Percentiles rank a stretch among this genome's conserved stretches.
Evolutionary conservation across 2,797 vertebrate species (phyloP).

Genomic region (Falco cherrug): DNA sequence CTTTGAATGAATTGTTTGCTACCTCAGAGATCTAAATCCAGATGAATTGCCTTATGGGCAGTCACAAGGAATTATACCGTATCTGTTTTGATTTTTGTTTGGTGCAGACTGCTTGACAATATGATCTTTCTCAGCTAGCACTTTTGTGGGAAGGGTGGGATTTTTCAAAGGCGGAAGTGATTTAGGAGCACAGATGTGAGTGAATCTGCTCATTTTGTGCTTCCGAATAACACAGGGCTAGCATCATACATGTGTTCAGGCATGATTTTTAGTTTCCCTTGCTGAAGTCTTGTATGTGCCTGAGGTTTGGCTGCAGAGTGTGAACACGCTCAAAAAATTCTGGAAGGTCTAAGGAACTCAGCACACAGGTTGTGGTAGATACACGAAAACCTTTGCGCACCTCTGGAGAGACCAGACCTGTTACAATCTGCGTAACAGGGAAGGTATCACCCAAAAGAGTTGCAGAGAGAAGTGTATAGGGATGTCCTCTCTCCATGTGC

Average conservation of each 20-base stretch:
- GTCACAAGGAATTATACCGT: background rate
- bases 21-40: background rate
- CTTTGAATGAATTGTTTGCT: background rate
- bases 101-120: background rate
- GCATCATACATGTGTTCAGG: background rate
- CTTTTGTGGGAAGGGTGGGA: background rate
- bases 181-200: background rate
- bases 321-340: background rate
- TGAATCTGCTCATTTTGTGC: background rate
- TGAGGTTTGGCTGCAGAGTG: background rate
- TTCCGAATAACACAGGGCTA: background rate
- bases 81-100: background rate
- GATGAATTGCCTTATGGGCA: background rate
- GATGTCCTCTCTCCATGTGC: rapidly evolving
- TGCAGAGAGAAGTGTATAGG: background rate
- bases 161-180: background rate
- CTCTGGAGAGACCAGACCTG: background rate
- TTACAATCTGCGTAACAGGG: background rate
- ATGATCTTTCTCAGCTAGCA: background rate
- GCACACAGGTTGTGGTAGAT: background rate
- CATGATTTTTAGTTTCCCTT: background rate
- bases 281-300: background rate
- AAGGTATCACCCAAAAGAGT: background rate
- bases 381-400: background rate
- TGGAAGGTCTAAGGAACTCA: background rate